A percentile compares a stretch with the other conserved stretches of the same genome.
Evolutionary conservation across 2,797 vertebrate species (phyloP).

Genomic region (Champsocephalus esox): DNA sequence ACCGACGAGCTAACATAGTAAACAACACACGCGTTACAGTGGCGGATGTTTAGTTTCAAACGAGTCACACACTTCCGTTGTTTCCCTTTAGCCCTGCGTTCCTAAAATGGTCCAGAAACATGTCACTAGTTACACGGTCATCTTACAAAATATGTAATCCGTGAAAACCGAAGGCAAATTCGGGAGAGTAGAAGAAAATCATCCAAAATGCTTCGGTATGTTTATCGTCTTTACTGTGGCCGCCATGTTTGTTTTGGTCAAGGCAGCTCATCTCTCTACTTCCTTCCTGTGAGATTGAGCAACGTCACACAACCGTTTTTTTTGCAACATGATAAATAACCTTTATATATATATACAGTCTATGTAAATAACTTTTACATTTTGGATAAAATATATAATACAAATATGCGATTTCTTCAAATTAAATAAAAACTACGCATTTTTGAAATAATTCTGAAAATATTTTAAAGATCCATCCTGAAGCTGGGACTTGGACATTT

Average conservation of each 20-base stretch:
- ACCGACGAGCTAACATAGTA: not conserved
- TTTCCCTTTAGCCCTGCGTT: constrained; percentile 1
- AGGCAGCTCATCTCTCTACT: constrained; percentile 27
- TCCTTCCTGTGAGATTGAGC: constrained; percentile 19
- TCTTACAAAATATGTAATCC: fast-evolving
- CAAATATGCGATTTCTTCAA: not conserved
- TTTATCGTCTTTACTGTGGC: not conserved
- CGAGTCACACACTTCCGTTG: constrained; percentile 55
- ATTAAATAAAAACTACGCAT: not conserved
- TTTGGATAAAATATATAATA: not conserved
- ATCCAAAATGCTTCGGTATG: not conserved
- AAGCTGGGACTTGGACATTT: too few species aligned
- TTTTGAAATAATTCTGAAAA: too few species aligned
- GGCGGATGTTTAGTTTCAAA: constrained; percentile 85
- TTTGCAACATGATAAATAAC: not conserved
- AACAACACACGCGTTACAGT: constrained; percentile 50
- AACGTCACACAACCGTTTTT: not conserved
- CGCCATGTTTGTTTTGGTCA: constrained; percentile 77
- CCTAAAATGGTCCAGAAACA: fast-evolving
- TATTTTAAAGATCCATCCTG: too few species aligned
- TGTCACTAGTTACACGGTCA: fast-evolving
- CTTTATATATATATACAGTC: not conserved
- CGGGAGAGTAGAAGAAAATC: not conserved
- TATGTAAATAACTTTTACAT: too few species aligned
- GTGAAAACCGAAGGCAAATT: fast-evolving